A percentile compares a stretch with the other conserved stretches of the same genome.
phyloP scores from a whole-genome alignment of 2,797 vertebrate species.

The Cyclura pinguis region DNA sequence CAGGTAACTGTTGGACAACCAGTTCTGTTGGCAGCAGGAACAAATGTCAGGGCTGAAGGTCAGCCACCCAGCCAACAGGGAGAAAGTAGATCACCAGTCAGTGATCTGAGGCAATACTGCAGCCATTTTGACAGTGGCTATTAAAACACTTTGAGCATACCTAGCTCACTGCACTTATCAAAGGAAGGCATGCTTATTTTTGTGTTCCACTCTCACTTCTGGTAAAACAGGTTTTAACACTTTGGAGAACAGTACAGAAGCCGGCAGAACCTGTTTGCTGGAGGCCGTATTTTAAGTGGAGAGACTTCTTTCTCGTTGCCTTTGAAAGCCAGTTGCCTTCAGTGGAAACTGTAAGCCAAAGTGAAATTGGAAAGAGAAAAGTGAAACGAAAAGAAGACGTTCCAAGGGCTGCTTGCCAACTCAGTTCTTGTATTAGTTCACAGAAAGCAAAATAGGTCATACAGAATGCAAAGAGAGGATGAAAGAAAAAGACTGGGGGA shows the following conservation, averaged over 20 bases:
- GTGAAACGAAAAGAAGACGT: neutral
- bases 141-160: neutral
- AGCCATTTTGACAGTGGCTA: neutral
- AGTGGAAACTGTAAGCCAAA: neutral
- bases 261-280: neutral
- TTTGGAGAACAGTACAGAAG: neutral
- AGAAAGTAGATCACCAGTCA: neutral
- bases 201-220: neutral
- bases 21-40: neutral
- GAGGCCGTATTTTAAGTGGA: neutral
- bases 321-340: neutral
- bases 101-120: neutral
- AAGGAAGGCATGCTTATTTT: neutral
- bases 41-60: neutral
- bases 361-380: neutral
- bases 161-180: neutral
- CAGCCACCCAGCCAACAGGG: too few relatives aligned
- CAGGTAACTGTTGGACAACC: neutral
- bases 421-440: neutral
- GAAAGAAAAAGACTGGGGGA: neutral
- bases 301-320: neutral
- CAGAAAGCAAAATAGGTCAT: neutral
- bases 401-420: neutral
- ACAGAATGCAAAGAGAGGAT: neutral
- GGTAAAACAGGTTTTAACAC: neutral